These are phyloP conservation scores for Drosophila picticornis DNA, from an alignment of 2,888 invertebrate genomes.

Conservation along the genomic window DNA sequence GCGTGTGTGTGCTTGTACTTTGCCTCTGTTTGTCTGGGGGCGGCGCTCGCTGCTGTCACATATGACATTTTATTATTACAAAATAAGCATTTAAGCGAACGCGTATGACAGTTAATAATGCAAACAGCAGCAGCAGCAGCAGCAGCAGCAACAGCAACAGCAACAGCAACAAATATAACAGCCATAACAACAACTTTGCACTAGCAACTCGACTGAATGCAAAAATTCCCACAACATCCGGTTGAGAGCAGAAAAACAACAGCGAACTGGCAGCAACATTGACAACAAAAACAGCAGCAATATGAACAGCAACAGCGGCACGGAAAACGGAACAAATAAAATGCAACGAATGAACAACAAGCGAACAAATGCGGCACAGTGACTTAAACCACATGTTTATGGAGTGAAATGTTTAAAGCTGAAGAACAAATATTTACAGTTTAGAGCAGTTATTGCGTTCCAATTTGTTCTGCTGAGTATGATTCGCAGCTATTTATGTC, in stretches of 20 bases:
- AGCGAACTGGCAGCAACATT: slow-evolving; percentile 45
- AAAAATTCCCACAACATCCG: slow-evolving; percentile 81
- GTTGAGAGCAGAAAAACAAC: slow-evolving; percentile 70
- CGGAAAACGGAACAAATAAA: slow-evolving; percentile 76
- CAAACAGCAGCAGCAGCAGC: slow-evolving; percentile 58
- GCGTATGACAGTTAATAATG: slow-evolving; percentile 80
- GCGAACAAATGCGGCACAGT: slow-evolving; percentile 37
- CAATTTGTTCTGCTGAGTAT: neutral
- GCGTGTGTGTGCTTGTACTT: slow-evolving; percentile 18
- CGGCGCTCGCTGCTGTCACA: slow-evolving; percentile 63
- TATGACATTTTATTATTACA: slow-evolving; percentile 80
- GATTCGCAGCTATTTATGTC: neutral
- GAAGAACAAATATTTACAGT: neutral
- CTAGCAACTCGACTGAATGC: slow-evolving; percentile 64
- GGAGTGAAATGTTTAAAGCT: neutral
- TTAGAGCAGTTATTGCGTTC: neutral
- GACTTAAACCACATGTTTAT: neutral
- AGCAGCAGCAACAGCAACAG: slow-evolving; percentile 16
- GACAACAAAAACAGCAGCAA: slow-evolving; percentile 33
- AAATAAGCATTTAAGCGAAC: slow-evolving; percentile 79
- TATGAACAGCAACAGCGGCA: slow-evolving; percentile 43
- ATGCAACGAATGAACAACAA: slow-evolving; percentile 48
- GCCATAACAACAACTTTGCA: slow-evolving; percentile 28
- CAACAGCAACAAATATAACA: slow-evolving; percentile 29
- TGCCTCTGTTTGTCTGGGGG: slow-evolving; percentile 54